Evolutionary conservation across 2,113 vertebrate genomes (phyloP), one percentile per base, ranked within the genome.

Genomic region (Tragelaphus imberbis): DNA sequence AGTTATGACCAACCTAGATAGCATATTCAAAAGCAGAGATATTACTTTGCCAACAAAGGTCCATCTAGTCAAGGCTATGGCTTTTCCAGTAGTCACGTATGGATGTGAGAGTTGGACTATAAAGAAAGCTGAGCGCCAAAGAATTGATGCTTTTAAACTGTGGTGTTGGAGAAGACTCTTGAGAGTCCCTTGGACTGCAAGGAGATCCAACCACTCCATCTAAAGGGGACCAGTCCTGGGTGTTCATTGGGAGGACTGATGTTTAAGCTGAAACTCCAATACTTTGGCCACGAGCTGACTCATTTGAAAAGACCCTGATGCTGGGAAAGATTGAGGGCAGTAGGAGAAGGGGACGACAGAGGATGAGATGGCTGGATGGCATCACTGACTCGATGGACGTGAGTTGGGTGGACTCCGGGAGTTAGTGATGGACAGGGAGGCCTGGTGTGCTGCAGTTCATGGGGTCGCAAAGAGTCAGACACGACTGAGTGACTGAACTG

Each of bases 121-220:
- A 17, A 65, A 65, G 30, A 65, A n/a, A n/a, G 63, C 63, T n/a
- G 30, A 65, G 30, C 0, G 0, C 3, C 0, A 0, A 17, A 65
- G 30, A 65, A 65, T 17, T n/a, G 30, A 65, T 65, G 63, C 30
- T 65, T n/a, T 65, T 65, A 0, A n/a, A n/a, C 15, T 65, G 63
- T 65, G 30, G 15, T n/a, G 7, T 65, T 65, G 30, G 63, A 65
- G 63, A 65, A 65, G 30, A 65, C 15, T 65, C 63, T 65, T 65
- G 30, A 65, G 30, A 65, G 63, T 65, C 63, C 2, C 30, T 65
- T 65, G 33, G 15, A n/a, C 30, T 65, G 63, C 4, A 65, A 65
- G 7, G 0, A n/a, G 16, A 17, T 65, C 63, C 30, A n/a, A 17
- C 3, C 63, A 65, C 15, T 65, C 33, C 16, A 17, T 65, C 28